Base-by-base conservation (phyloP, 2,888 invertebrate species). In the Mechanitis messenoides region DNA sequence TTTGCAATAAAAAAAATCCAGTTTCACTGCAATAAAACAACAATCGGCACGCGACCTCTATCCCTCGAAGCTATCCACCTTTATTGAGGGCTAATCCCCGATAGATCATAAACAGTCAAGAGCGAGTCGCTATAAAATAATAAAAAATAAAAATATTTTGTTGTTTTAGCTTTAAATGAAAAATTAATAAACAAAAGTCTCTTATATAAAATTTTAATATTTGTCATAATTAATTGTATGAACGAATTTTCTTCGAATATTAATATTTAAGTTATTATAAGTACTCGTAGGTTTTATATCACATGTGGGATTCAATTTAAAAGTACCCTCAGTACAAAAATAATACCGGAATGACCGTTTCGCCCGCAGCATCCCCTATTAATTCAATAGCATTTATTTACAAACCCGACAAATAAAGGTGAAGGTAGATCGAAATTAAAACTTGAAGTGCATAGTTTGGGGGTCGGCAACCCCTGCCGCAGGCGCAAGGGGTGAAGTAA, bases 391-490 rank as follows among this genome's bases (percentile, higher is more conserved):
- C 71, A 72, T 74, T 74, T 74, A 73, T 75, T 75, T 75, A 72
- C 69, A 65, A 69, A 72, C 66, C 70, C 67, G 69, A 72, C 71
- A 70, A 72, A 74, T 73, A 75, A 72, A 75, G 72, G 73, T 67
- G 69, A 70, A 76, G 77, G 76, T 76, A 71, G 68, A 55, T 62
- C 67, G 68, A 74, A 77, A 76, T 76, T 73, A 75, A 77, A 76
- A 74, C 68, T 73, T 73, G 71, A 72, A 73, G 72, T 70, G 68
- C 72, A 71, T 74, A 76, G 75, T 75, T 69, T 61, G 54, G 65
- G 64, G 66, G 62, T 55, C 59, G 61, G 57, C 68, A 70, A 68
- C 71, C 69, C 67, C 63, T 63, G 72, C 70, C 71, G 62, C 68
- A 66, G 74, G 72, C 70, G 66, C 31, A 65, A 64, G 65, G 69